These are phyloP conservation scores for Leptinotarsa peninsularis DNA, from an alignment of 2,888 invertebrate genomes.

Conservation along the genomic window DNA sequence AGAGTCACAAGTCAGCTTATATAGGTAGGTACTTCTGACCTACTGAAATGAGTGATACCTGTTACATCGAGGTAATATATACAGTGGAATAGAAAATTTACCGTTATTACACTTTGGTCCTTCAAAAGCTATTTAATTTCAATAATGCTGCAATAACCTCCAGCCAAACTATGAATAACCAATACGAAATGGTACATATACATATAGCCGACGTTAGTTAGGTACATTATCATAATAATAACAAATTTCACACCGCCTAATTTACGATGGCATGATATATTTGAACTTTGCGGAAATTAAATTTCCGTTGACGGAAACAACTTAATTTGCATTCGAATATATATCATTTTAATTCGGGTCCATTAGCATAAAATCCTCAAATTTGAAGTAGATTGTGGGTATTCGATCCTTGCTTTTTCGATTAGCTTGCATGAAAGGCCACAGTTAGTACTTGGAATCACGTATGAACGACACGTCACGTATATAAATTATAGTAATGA, in stretches of 20 bases:
- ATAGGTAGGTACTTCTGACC: no score
- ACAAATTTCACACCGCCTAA: slow-evolving; percentile 38
- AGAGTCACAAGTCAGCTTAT: no score
- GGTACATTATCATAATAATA: slow-evolving; percentile 30
- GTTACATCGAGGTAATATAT: no score
- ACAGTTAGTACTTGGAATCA: neutral
- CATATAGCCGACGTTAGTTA: neutral
- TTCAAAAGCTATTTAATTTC: neutral
- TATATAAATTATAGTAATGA: no score
- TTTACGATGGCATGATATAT: slow-evolving; percentile 37
- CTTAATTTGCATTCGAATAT: slow-evolving; percentile 41
- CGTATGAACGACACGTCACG: no score
- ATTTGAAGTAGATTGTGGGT: slow-evolving; percentile 23
- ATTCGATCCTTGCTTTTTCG: neutral
- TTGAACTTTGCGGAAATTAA: slow-evolving; percentile 39
- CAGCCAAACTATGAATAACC: neutral
- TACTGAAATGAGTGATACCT: no score
- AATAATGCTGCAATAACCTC: neutral
- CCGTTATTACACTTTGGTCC: no score
- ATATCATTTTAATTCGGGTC: slow-evolving; percentile 40
- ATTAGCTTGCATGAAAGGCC: neutral
- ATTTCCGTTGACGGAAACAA: slow-evolving; percentile 42
- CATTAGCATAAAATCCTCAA: slow-evolving; percentile 36
- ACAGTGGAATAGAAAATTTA: no score
- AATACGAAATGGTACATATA: neutral